Evolutionary conservation across 1,140 invertebrate genomes (phyloP), one percentile per base, ranked within the genome.

Genomic region (Campoletis sonorensis): DNA sequence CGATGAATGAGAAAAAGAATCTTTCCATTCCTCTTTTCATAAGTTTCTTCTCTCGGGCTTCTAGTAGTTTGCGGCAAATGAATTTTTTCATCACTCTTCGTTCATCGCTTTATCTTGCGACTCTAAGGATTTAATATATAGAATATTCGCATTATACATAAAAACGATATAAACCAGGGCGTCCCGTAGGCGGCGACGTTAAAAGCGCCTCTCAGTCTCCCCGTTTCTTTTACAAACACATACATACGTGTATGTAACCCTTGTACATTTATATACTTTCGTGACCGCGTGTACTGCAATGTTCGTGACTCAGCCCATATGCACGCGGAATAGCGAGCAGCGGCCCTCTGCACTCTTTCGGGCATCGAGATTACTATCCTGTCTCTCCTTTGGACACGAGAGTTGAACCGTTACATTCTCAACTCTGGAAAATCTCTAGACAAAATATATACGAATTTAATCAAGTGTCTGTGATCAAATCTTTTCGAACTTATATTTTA

Each of bases 241-340:
- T 72, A 49, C 7, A 64, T 64, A 64, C 4, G 27, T 26, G 8
- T 11, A 26, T n/a, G n/a, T n/a, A n/a, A n/a, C n/a, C 3, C 23
- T 4, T 64, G n/a, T 64, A 64, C 23, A 64, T 78, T 61, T 23
- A 10, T 75, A 21, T 67, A 61, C 45, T 77, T 80, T 83, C 82
- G 82, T 83, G 82, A 83, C 70, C 79, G 79, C 81, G 81, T 82
- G n/a, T 64, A 64, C 49, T 51, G 78, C 68, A 79, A 81, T 83
- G 76, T 83, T 83, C 82, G 82, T 83, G 82, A 83, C 82, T 83
- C 76, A 83, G 79, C 79, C 73, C 61, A 15, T 26, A 49, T 75
- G 49, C 72, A 78, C 61, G 67, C 54, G 49, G 68, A 67, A 40
- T 54, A 40, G 37, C 70, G 21, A 64, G 21, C 61, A 16, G 5